A percentile compares a stretch with the other conserved stretches of the same genome.
These are phyloP conservation scores for Anneissia japonica DNA, from an alignment of 35 echinoderm and acorn worm genomes.

Conservation along the genomic window DNA sequence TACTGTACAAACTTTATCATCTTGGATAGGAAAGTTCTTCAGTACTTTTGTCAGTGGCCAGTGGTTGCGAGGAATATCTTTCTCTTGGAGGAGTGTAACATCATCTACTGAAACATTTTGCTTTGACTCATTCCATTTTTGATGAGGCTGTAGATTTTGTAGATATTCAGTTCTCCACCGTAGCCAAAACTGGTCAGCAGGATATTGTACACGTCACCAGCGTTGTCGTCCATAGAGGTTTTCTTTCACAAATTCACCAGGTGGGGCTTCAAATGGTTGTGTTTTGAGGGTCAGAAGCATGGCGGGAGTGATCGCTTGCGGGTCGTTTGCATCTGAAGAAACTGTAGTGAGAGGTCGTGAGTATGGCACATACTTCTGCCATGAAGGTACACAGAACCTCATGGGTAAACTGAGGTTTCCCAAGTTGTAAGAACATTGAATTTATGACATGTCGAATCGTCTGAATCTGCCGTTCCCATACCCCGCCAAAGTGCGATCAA, in stretches of 20 bases:
- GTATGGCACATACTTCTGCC: conserved; percentile 47
- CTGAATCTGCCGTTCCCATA: conserved; percentile 26
- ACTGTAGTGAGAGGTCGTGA: conserved; percentile 30
- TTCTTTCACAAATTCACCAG: conserved; percentile 1
- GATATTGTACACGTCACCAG: conserved; percentile 31
- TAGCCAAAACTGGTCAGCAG: conserved; percentile 32
- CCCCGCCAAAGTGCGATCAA: conserved; percentile 25
- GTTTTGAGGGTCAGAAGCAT: conserved; percentile 32
- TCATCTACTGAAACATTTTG: conserved; percentile 10
- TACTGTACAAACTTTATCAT: background rate
- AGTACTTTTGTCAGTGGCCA: background rate
- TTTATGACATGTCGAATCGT: background rate
- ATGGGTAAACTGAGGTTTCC: conserved; percentile 37
- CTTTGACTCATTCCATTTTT: conserved; percentile 10
- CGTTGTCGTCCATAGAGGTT: conserved; percentile 22
- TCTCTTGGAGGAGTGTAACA: conserved; percentile 38
- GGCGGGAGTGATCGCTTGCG: background rate
- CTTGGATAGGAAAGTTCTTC: background rate
- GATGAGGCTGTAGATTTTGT: conserved; percentile 15
- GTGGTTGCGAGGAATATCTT: background rate
- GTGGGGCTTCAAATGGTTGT: background rate
- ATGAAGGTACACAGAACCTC: conserved; percentile 51
- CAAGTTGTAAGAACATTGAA: conserved; percentile 9
- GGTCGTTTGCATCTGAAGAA: conserved; percentile 35
- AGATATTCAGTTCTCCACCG: conserved; percentile 40